These are phyloP conservation scores for Rhinolophus ferrumequinum DNA, from an alignment of 2,113 vertebrate species.

Conservation along the genomic window DNA sequence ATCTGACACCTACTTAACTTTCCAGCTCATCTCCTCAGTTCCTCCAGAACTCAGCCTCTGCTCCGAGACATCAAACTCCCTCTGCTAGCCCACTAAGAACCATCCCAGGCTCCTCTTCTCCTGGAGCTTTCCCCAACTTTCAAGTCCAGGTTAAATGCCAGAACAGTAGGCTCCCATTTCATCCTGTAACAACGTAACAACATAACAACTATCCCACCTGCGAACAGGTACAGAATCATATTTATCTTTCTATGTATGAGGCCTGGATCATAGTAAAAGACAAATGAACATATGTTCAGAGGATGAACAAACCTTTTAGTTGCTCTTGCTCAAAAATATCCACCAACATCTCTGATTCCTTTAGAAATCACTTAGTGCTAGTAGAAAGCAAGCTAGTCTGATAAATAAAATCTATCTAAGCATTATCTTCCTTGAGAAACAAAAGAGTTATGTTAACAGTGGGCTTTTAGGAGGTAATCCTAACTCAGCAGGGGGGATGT, in stretches of 20 bases:
- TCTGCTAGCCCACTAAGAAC: background rate
- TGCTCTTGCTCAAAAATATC: slow-evolving; percentile 26
- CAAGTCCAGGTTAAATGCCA: background rate
- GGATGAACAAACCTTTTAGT: background rate
- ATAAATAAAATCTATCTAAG: background rate
- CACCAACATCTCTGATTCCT: background rate
- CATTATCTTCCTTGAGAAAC: background rate
- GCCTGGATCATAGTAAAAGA: background rate
- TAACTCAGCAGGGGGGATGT: background rate
- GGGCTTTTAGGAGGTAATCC: slow-evolving; percentile 22
- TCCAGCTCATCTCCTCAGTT: background rate
- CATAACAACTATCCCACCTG: background rate
- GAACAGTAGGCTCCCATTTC: background rate
- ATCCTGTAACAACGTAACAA: background rate
- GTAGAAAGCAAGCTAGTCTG: background rate
- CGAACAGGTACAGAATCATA: background rate
- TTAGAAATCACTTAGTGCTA: slow-evolving; percentile 5
- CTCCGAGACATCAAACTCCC: background rate
- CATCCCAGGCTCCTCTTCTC: background rate
- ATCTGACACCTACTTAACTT: background rate
- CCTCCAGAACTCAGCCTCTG: background rate
- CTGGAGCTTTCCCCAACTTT: background rate
- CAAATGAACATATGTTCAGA: slow-evolving; percentile 19
- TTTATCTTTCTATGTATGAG: background rate
- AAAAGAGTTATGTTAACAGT: background rate